Percentiles rank a stretch among this genome's conserved stretches.
Evolutionary conservation across 2,888 invertebrate species (phyloP).

Genomic region (Barypeithes pellucidus): DNA sequence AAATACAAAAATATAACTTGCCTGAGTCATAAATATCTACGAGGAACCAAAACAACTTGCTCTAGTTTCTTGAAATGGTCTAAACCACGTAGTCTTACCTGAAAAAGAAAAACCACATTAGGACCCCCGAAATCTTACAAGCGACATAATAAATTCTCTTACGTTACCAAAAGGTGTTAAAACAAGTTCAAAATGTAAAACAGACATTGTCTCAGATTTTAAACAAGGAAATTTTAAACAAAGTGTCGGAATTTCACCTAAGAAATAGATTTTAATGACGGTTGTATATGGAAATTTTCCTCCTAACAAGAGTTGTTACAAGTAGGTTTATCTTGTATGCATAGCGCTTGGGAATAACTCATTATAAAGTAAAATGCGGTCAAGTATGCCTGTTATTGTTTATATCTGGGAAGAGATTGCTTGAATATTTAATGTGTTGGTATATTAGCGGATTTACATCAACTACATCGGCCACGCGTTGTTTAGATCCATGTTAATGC

Average conservation of each 20-base stretch:
- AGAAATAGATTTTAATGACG: constrained; percentile 46
- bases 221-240: constrained; percentile 46
- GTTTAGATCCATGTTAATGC: not conserved
- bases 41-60: not conserved
- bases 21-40: not conserved
- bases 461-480: not conserved
- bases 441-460: constrained; percentile 1
- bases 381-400: constrained; percentile 17
- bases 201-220: constrained; percentile 49
- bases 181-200: constrained; percentile 51
- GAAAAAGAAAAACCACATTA: constrained; percentile 40
- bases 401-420: constrained; percentile 24
- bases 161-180: constrained; percentile 47
- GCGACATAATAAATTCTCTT: constrained; percentile 43
- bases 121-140: constrained; percentile 32
- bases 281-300: constrained; percentile 51
- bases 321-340: constrained; percentile 49
- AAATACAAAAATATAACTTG: too few relatives aligned
- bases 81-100: constrained; percentile 32
- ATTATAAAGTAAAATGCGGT: constrained; percentile 50
- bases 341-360: constrained; percentile 39
- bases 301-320: constrained; percentile 49
- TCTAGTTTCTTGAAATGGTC: not conserved
- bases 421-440: not conserved
- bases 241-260: constrained; percentile 38